These are phyloP conservation scores for Vidua macroura DNA, from an alignment of 2,113 vertebrate genomes.

Conservation along the genomic window DNA sequence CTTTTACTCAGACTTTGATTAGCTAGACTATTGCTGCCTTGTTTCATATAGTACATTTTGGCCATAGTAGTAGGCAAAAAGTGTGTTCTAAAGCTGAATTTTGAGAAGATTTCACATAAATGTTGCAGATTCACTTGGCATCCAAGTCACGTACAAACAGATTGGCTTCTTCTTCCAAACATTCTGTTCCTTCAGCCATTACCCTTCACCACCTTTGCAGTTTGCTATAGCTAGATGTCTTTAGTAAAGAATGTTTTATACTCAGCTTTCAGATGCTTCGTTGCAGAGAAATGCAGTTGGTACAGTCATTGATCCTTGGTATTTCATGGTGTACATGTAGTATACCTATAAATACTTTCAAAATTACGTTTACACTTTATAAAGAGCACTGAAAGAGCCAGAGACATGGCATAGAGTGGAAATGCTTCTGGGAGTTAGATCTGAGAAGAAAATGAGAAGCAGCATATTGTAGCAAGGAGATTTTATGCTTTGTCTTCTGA, in stretches of 20 bases:
- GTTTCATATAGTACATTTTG: neutral
- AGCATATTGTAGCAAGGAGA: neutral
- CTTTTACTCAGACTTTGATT: neutral
- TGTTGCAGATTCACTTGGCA: neutral
- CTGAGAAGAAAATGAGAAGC: neutral
- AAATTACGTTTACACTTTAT: neutral
- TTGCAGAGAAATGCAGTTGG: neutral
- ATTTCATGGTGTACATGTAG: neutral
- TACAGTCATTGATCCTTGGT: accelerated
- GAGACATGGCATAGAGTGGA: neutral
- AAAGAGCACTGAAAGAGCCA: neutral
- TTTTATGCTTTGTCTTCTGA: neutral
- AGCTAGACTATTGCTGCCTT: neutral
- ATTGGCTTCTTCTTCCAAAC: neutral
- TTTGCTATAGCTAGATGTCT: neutral
- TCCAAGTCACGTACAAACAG: neutral
- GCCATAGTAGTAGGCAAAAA: neutral
- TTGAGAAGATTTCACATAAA: neutral
- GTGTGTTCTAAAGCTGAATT: neutral
- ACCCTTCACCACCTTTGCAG: neutral
- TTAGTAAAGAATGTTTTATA: neutral
- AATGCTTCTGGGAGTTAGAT: neutral
- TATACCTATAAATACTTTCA: neutral
- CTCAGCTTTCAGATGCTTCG: neutral
- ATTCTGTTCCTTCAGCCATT: neutral